Base-by-base conservation (phyloP, 2,888 invertebrate genomes). In the Eupithecia dodoneata region DNA sequence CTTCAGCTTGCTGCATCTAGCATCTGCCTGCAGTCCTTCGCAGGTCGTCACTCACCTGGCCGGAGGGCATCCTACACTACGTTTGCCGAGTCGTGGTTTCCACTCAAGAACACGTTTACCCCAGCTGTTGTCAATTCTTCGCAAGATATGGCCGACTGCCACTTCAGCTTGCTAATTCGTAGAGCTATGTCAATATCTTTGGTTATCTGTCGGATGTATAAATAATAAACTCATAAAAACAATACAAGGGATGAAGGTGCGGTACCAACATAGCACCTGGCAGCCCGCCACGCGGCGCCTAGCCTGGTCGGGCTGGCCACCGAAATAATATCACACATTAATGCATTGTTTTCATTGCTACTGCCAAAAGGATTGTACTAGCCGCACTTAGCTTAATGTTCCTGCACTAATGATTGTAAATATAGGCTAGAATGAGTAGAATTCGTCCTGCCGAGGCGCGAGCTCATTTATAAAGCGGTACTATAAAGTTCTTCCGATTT, bases 231-330 rank as follows among this genome's bases (percentile, higher is more conserved):
- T n/a, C n/a, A 55, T 55, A 5, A n/a, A 59, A 18, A 59, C 18
- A 59, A 18, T n/a, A n/a, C 44, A 67, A 67, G 67, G 67, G 42
- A 42, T 44, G 55, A 59, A 59, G 18, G 9, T 9, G 55, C 18
- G 9, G 55, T 59, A n/a, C n/a, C 9, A 9, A 59, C 55, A 55
- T 18, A 59, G 3, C 55, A 67, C 76, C 83, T 88, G 88, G 88
- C 88, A 83, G 78, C 1, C 55, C 72, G 88, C 88, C 88, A 88
- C 9, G 13, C 80, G 85, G 87, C 86, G 87, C 86, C 82, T 82
- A 80, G 81, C 55, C 55, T 59, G 55, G 55, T 72, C 71, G 49
- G 42, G 76, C 79, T 81, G 73, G 77, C 79, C 75, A 77, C 79
- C 30, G 76, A 81, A 84, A 85, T 83, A 83, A 85, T 85, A 84